Base-by-base conservation (phyloP, 2,113 vertebrate species). In the Crotalus viridis region DNA sequence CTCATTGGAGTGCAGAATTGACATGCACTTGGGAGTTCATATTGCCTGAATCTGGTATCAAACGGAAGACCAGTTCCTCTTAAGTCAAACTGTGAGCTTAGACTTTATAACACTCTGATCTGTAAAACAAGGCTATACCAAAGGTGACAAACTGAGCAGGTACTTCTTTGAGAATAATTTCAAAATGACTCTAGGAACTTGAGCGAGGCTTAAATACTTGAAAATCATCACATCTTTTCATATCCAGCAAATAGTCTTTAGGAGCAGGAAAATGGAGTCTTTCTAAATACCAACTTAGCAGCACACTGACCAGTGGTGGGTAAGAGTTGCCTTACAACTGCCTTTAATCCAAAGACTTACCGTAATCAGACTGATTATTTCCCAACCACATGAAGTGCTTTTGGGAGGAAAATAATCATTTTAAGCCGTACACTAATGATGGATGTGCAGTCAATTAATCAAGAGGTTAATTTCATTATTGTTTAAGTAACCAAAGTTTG, bases 341-440 rank as follows among this genome's bases (percentile, higher is more conserved):
- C 15, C 39, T 54, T 89, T 74, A 48, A 26, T n/a, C 81, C 59
- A 74, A 56, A 51, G 33, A 81, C 81, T 33, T 39, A 39, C 39
- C 39, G 39, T 39, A 92, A 92, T 43, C 4, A 64, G 15, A 43
- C 24, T 92, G 87, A 92, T 89, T 92, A 52, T 33, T 92, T 46
- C 61, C 61, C 74, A 56, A 89, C 61, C 26, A 19, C 8, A 46
- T 89, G n/a, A 89, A 89, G 43, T 43, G 7, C 7, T 88, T 26
- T 28, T 69, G 24, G 9, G 24, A 74, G 10, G 1, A 19, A 39
- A 22, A 52, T 2, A 21, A 64, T 28, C 22, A 26, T 52, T 26
- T 52, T 74, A 74, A 74, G 46, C 48, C 64, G 6, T 33, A 9
- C 3, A 69, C 15, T 15, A 56, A 19, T 56, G 46, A 33, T 43